Evolutionary conservation across 2,797 vertebrate species (phyloP).

Genomic region (Amblyopsis hoosieri): DNA sequence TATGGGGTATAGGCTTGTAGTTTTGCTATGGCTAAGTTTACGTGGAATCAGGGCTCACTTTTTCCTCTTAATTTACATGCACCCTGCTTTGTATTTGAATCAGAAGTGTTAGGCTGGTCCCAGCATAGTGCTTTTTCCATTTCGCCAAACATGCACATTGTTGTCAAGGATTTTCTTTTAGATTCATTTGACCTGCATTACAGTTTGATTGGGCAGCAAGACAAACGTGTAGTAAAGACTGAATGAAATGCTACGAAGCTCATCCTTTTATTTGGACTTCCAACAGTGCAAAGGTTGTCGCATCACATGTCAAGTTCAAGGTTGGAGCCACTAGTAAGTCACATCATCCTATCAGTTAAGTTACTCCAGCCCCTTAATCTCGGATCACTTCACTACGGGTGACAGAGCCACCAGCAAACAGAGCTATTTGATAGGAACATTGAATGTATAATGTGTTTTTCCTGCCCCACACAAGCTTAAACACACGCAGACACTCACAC

Average conservation of each 20-base stretch:
- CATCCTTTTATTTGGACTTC: slow-evolving; percentile 10
- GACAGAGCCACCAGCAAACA: slow-evolving; percentile 55
- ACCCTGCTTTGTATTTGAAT: slow-evolving; percentile 44
- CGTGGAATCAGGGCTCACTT: not conserved
- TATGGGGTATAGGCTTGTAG: slow-evolving; percentile 44
- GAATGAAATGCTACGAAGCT: not conserved
- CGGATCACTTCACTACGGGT: slow-evolving; percentile 21
- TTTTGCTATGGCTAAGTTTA: slow-evolving; percentile 22
- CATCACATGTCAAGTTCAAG: too few relatives aligned
- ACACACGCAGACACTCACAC: not conserved
- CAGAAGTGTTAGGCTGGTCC: slow-evolving; percentile 73
- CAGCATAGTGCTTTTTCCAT: slow-evolving; percentile 39
- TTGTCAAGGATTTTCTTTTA: slow-evolving; percentile 30
- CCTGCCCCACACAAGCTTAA: not conserved
- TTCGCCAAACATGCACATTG: slow-evolving; percentile 63
- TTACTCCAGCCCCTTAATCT: slow-evolving; percentile 30
- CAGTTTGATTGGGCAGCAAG: slow-evolving; percentile 28
- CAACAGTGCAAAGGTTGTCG: slow-evolving; percentile 4
- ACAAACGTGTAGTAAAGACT: not conserved
- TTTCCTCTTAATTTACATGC: slow-evolving; percentile 25
- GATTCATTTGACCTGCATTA: slow-evolving; percentile 1
- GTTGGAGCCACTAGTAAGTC: not conserved
- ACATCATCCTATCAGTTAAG: slow-evolving; percentile 13
- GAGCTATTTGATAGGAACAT: slow-evolving; percentile 16
- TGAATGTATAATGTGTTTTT: not conserved